Percentiles rank a stretch among this genome's conserved stretches.
These are phyloP conservation scores for Portunus trituberculatus DNA, from an alignment of 1,140 invertebrate species.

Conservation along the genomic window DNA sequence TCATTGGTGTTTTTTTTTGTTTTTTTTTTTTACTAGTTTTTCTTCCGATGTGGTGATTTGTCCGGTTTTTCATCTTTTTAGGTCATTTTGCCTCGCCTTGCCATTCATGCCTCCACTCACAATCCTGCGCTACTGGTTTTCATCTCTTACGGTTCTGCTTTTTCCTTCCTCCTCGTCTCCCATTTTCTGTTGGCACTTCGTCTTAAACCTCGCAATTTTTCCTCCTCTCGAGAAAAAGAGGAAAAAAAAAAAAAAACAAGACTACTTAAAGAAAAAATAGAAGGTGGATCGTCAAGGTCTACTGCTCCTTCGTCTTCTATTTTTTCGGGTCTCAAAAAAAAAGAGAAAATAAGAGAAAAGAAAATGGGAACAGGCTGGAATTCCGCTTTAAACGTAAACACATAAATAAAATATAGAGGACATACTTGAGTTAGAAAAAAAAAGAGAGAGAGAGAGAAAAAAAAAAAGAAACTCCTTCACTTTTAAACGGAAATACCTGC, in stretches of 20 bases:
- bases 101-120: no score
- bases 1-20: no score
- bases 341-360: neutral
- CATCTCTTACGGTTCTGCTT: no score
- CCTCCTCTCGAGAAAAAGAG: neutral
- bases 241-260: slow-evolving; percentile 14
- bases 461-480: neutral
- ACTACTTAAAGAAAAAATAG: neutral
- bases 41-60: no score
- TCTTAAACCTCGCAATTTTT: no score
- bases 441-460: neutral
- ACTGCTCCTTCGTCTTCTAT: no score
- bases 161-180: no score
- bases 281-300: neutral
- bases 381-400: neutral
- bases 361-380: neutral
- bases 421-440: neutral
- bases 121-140: no score
- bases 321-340: neutral
- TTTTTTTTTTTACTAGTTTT: no score
- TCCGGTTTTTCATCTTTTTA: no score
- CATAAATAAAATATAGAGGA: neutral
- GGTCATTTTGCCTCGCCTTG: no score
- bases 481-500: neutral
- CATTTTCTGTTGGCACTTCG: no score